phyloP scores from a whole-genome alignment of 2,113 vertebrate species.

The Scartelaos histophorus region DNA sequence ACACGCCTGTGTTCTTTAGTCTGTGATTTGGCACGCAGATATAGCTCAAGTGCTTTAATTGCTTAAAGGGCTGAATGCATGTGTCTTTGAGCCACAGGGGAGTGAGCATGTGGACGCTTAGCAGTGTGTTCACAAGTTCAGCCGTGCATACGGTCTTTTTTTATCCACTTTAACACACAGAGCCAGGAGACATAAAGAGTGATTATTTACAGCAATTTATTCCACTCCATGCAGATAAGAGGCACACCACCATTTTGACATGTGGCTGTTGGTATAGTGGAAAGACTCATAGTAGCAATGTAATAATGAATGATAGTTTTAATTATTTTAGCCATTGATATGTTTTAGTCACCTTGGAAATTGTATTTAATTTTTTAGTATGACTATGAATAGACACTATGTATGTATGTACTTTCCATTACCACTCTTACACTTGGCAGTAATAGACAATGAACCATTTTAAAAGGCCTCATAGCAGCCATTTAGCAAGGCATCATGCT shows the following conservation, averaged over 20 bases:
- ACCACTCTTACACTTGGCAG: too few relatives aligned
- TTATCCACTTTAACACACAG: slow-evolving; percentile 4
- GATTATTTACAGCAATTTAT: slow-evolving; percentile 37
- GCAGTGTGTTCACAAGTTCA: slow-evolving; percentile 45
- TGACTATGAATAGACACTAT: too few relatives aligned
- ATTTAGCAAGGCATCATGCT: too few relatives aligned
- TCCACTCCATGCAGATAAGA: slow-evolving; percentile 21
- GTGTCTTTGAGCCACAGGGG: slow-evolving; percentile 31
- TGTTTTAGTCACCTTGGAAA: neutral
- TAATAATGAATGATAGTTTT: too few relatives aligned
- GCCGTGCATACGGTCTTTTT: slow-evolving; percentile 18
- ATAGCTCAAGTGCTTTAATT: slow-evolving; percentile 67
- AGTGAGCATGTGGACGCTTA: slow-evolving; percentile 8
- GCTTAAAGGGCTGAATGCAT: slow-evolving; percentile 51
- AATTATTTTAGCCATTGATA: too few relatives aligned
- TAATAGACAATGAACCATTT: too few relatives aligned
- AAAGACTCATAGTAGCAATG: neutral
- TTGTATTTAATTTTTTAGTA: too few relatives aligned
- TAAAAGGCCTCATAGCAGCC: too few relatives aligned
- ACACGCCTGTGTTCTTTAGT: slow-evolving; percentile 66
- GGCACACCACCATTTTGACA: neutral
- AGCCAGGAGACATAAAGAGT: slow-evolving; percentile 23
- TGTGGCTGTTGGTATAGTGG: neutral
- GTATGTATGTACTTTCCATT: too few relatives aligned
- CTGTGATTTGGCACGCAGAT: slow-evolving; percentile 70